Evolutionary conservation across 2,888 invertebrate genomes (phyloP).

Genomic region (Aphodius granarius): DNA sequence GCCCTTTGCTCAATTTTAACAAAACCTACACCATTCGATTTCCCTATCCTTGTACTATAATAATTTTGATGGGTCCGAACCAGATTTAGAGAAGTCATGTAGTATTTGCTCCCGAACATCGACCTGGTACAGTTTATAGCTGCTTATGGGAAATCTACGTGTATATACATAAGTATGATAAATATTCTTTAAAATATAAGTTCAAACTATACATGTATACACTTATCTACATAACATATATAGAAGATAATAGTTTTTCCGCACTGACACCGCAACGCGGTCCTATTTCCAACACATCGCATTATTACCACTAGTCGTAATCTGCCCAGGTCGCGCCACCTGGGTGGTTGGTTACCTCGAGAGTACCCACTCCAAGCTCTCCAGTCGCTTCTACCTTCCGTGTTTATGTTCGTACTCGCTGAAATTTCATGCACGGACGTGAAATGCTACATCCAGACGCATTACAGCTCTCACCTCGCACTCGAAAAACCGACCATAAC

Average conservation of each 20-base stretch:
- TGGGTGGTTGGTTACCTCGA: background rate
- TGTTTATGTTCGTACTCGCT: background rate
- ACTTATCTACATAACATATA: no score
- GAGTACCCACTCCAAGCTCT: background rate
- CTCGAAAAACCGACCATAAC: background rate
- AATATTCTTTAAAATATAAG: no score
- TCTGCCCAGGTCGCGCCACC: background rate
- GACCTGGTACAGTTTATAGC: no score
- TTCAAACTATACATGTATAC: no score
- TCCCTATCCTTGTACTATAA: no score
- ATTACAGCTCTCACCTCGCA: background rate
- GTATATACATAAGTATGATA: no score
- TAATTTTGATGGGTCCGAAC: no score
- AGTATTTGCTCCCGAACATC: no score
- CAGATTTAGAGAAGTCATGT: no score
- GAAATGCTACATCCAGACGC: background rate
- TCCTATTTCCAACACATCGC: background rate
- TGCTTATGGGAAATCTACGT: no score
- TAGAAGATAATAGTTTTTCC: background rate
- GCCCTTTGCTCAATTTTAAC: no score
- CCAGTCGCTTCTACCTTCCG: background rate
- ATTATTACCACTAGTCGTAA: background rate
- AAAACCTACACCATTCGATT: no score
- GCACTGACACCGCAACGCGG: background rate
- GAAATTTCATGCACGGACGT: background rate